phyloP scores from a whole-genome alignment of 2,797 vertebrate species.

The Craterocephalus amniculus region DNA sequence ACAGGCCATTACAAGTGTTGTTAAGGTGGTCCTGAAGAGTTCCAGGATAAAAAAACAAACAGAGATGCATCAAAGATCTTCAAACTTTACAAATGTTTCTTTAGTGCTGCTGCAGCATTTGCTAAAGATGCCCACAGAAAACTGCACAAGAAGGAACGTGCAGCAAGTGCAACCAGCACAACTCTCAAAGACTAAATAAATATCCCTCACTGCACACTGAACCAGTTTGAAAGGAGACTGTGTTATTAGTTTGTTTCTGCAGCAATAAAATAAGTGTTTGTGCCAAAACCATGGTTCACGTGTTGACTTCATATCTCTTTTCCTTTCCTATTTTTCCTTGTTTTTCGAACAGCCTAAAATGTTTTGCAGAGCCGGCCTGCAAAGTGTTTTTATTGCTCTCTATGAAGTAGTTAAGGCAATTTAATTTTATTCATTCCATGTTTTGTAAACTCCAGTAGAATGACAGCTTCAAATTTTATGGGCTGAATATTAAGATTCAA shows the following conservation, averaged over 20 bases:
- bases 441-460: not conserved
- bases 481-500: not conserved
- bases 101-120: not conserved
- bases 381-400: not conserved
- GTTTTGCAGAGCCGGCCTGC: not conserved
- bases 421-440: not conserved
- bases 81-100: not conserved
- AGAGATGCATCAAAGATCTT: not conserved
- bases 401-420: not conserved
- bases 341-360: not conserved
- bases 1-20: not conserved
- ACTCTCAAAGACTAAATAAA: not conserved
- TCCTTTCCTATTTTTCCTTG: not conserved
- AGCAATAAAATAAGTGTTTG: not conserved
- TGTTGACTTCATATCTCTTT: not conserved
- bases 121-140: not conserved
- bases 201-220: not conserved
- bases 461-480: not conserved
- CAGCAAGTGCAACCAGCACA: not conserved
- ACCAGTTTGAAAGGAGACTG: not conserved
- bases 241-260: not conserved
- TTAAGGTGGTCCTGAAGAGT: not conserved
- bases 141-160: not conserved
- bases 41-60: not conserved
- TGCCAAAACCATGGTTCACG: not conserved